Percentiles rank a stretch among this genome's conserved stretches.
Evolutionary conservation across 1,140 invertebrate genomes (phyloP).

Genomic region (Carcinoscorpius rotundicauda): DNA sequence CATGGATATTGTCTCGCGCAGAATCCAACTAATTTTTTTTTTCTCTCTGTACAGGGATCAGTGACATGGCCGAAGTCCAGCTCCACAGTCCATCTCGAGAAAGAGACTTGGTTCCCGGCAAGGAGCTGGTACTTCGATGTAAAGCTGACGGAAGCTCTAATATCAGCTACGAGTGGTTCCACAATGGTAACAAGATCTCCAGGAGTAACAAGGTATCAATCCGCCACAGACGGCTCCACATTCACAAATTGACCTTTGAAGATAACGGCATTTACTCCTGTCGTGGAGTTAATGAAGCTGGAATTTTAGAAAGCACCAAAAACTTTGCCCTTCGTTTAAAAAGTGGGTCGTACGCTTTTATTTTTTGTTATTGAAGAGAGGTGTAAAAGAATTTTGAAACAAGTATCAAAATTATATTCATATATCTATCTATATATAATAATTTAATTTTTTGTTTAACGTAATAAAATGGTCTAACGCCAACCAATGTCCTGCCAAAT

Average conservation of each 20-base stretch:
- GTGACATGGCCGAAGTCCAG: slow-evolving; percentile 46
- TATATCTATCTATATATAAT: too few species aligned
- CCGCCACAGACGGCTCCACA: slow-evolving; percentile 46
- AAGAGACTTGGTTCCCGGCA: slow-evolving; percentile 41
- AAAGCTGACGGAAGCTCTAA: slow-evolving; percentile 58
- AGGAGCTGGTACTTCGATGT: slow-evolving; percentile 54
- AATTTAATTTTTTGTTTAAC: too few species aligned
- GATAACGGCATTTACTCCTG: slow-evolving; percentile 62
- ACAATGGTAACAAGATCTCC: slow-evolving; percentile 49
- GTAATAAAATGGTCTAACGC: too few species aligned
- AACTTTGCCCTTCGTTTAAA: slow-evolving; percentile 43
- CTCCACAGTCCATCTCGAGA: slow-evolving; percentile 45
- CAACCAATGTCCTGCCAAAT: too few species aligned
- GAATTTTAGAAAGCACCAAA: slow-evolving; percentile 39
- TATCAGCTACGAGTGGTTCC: slow-evolving; percentile 59
- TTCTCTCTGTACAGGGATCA: slow-evolving; percentile 45
- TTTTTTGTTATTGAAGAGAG: too few species aligned
- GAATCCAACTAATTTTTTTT: too few species aligned
- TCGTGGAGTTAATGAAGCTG: slow-evolving; percentile 49
- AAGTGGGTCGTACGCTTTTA: slow-evolving; percentile 34
- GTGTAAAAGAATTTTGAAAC: too few species aligned
- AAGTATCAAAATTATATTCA: too few species aligned
- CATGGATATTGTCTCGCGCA: too few species aligned
- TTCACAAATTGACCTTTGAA: slow-evolving; percentile 43
- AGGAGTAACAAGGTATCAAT: slow-evolving; percentile 45